These are phyloP conservation scores for Dastarcus helophoroides DNA, from an alignment of 2,888 invertebrate species.

Conservation along the genomic window DNA sequence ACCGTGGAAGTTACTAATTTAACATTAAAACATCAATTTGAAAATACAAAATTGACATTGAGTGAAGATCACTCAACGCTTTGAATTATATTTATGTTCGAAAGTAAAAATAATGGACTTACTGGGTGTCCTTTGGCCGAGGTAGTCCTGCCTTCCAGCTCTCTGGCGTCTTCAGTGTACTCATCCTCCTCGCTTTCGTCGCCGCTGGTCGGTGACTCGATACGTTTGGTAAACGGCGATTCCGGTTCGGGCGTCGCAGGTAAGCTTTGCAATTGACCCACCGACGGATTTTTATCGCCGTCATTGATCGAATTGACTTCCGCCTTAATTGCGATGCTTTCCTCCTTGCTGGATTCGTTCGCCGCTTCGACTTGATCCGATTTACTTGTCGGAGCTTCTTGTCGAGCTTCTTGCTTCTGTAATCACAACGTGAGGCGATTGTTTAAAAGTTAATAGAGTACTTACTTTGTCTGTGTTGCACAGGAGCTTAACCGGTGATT, in stretches of 20 bases:
- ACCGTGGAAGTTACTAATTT: no score
- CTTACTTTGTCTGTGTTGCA: conserved; percentile 7
- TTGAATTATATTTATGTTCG: background rate
- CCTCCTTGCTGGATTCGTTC: no score
- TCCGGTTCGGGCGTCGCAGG: no score
- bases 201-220: no score
- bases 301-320: conserved; percentile 2
- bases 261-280: conserved; percentile 10
- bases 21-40: no score
- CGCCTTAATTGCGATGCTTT: background rate
- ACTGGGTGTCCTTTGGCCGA: conserved; percentile 70
- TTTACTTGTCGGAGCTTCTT: no score
- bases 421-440: background rate
- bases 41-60: no score
- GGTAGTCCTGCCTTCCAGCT: conserved; percentile 68
- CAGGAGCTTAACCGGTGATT: conserved; percentile 7
- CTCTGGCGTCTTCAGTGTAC: conserved; percentile 62
- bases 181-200: conserved; percentile 39
- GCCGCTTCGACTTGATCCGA: conserved; percentile 3
- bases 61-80: no score
- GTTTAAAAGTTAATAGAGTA: background rate
- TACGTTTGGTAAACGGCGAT: no score
- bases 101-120: conserved; percentile 7
- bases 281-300: conserved; percentile 4
- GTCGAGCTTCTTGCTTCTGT: no score